Conservation (phyloP, 2,113 vertebrate species). For the Leptodactylus fuscus region DNA sequence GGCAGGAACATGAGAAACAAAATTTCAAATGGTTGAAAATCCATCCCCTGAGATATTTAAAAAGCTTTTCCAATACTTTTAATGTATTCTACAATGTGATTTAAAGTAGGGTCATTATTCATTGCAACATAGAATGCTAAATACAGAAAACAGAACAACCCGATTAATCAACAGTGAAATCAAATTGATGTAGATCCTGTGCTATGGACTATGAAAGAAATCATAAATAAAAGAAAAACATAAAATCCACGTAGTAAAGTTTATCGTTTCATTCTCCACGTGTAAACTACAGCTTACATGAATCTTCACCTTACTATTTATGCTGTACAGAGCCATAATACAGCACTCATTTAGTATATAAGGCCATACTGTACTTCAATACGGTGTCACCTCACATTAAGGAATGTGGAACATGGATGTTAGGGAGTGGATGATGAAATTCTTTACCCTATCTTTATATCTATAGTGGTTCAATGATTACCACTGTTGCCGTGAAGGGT, state of each 20-base stretch:
- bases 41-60: not conserved
- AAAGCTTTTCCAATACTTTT: slow-evolving; percentile 30
- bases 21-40: not conserved
- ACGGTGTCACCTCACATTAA: no score
- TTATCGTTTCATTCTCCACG: not conserved
- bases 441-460: no score
- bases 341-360: no score
- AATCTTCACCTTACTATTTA: not conserved
- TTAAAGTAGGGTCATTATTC: slow-evolving; percentile 30
- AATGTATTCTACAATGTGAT: not conserved
- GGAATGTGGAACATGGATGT: no score
- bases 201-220: not conserved
- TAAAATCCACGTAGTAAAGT: not conserved
- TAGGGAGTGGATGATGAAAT: no score
- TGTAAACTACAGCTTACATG: not conserved
- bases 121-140: slow-evolving; percentile 29
- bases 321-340: no score
- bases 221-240: not conserved
- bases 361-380: no score
- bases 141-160: slow-evolving; percentile 5
- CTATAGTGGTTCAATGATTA: no score
- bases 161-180: slow-evolving; percentile 40
- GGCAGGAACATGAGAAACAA: not conserved
- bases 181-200: slow-evolving; percentile 21
- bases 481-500: no score